Base-by-base conservation (phyloP, 2,113 vertebrate species). In the Petroica traversi region DNA sequence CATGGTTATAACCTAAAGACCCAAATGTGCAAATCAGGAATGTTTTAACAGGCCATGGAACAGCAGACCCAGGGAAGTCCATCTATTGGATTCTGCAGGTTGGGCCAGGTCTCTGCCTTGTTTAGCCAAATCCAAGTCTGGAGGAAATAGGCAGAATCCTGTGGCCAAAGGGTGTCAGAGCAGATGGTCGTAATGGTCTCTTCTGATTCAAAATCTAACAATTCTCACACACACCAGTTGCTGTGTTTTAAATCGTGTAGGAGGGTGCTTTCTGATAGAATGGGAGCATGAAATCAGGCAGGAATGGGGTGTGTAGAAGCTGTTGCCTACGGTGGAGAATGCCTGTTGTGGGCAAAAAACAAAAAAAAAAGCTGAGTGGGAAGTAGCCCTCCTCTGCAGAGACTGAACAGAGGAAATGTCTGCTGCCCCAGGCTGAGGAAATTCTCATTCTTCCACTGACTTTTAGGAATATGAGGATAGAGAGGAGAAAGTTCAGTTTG, bases 201-300 rank as follows among this genome's bases (percentile, higher is more conserved):
- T 66, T 89, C 59, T 55, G 84, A 94, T 69, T 80, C 77, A 40
- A 83, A 73, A 57, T 63, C 57, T 54, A 83, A 34, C 63, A 77
- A 5, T 95, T 94, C 89, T 89, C 91, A 75, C 76, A 64, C n/a
- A n/a, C 34, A 31, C 80, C 91, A 93, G 95, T 92, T 96, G 94
- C 62, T 91, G 89, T 5, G 1, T 87, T 89, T 82, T 92, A 64
- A 92, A 75, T 78, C 2, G 10, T 89, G 91, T 95, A 84, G 95
- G 94, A 95, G 92, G 89, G 52, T 8, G 8, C 52, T 91, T 74
- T 93, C 91, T 91, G 94, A 41, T 93, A 92, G 92, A 96, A 97
- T 92, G 95, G 76, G 91, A 97, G 93, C 96, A 78, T 97, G 91
- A 96, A 96, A 97, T 95, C 76, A 78, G 76, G 48, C 48, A 97